Percentiles rank a stretch among this genome's conserved stretches.
phyloP scores from a whole-genome alignment of 2,113 vertebrate species.

The Narcine bancroftii region DNA sequence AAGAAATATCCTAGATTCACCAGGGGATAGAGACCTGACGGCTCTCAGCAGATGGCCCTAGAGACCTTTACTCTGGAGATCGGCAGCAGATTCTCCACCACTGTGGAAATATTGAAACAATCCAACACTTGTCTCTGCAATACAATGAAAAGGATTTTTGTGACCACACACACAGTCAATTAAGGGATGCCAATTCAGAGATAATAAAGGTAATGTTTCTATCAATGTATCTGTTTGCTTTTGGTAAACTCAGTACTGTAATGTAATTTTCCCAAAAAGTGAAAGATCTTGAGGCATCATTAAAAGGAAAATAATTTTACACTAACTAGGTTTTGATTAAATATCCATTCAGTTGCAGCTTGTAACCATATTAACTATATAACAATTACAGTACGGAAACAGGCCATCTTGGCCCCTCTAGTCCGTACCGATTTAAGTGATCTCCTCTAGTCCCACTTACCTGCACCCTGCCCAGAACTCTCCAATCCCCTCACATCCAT shows the following conservation, averaged over 20 bases:
- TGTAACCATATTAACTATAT: too few relatives aligned
- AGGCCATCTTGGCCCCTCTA: too few relatives aligned
- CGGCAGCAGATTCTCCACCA: neutral
- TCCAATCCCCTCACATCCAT: too few relatives aligned
- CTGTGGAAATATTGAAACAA: neutral
- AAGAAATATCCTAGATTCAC: neutral
- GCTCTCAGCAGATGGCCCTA: neutral
- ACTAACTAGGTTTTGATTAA: neutral
- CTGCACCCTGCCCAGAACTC: too few relatives aligned
- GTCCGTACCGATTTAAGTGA: too few relatives aligned
- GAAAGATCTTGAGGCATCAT: too few relatives aligned
- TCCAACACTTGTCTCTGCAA: neutral
- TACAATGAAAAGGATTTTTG: neutral
- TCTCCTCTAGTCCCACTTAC: too few relatives aligned
- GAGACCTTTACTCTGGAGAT: neutral
- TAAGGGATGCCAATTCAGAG: neutral
- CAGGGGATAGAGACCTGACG: neutral
- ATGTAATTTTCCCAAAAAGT: neutral
- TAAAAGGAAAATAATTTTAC: neutral
- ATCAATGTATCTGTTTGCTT: neutral
- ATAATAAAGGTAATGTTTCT: neutral
- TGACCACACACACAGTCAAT: neutral
- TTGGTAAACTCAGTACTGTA: neutral
- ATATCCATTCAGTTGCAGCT: too few relatives aligned
- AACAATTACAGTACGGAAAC: too few relatives aligned